Conservation (phyloP, 1,140 invertebrate species). For the Bemisia tabaci region DNA sequence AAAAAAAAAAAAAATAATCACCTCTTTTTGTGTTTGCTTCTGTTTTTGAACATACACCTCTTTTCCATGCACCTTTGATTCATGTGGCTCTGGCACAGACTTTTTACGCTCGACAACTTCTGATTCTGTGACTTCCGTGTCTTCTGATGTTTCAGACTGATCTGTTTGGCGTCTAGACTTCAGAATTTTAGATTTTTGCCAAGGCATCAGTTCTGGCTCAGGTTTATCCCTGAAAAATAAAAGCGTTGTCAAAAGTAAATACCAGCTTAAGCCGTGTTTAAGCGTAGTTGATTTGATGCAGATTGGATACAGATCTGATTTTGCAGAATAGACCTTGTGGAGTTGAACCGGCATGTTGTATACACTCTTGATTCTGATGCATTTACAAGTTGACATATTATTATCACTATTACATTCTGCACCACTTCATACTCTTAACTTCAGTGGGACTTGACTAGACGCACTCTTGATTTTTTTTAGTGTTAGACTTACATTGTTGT, state of each 20-base stretch:
- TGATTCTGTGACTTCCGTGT: neutral
- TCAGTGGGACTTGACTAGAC: no score
- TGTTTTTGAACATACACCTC: slow-evolving; percentile 77
- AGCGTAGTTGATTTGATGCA: no score
- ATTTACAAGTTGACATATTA: no score
- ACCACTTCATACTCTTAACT: no score
- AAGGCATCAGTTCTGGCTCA: slow-evolving; percentile 26
- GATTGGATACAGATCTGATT: no score
- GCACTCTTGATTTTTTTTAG: no score
- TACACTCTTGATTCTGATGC: no score
- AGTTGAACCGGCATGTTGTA: no score
- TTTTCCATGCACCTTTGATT: slow-evolving; percentile 73
- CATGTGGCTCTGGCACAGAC: slow-evolving; percentile 47
- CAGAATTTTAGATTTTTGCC: slow-evolving; percentile 21
- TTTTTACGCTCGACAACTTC: slow-evolving; percentile 20
- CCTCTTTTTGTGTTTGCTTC: slow-evolving; percentile 81
- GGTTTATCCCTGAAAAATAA: slow-evolving; percentile 35
- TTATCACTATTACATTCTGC: no score
- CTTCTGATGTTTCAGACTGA: slow-evolving; percentile 6
- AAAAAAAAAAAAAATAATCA: slow-evolving; percentile 28
- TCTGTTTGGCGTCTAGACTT: slow-evolving; percentile 7
- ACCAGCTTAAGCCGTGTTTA: no score
- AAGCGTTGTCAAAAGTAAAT: slow-evolving; percentile 4
- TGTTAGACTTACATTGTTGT: no score
- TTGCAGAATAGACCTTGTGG: no score